A percentile compares a stretch with the other conserved stretches of the same genome.
phyloP scores from a whole-genome alignment of 2,113 vertebrate species.

The Cryptotis parvus region DNA sequence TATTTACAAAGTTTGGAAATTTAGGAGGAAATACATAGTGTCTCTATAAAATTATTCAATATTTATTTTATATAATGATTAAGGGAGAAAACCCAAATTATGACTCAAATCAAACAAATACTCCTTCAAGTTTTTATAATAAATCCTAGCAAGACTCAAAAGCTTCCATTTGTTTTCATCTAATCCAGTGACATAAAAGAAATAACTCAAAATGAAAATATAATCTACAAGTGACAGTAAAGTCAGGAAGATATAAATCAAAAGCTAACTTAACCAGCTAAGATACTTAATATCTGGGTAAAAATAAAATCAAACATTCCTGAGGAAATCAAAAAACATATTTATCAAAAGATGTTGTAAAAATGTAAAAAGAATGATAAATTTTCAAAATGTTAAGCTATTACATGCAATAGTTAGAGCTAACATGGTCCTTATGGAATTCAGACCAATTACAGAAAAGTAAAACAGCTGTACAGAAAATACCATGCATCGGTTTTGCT shows the following conservation, averaged over 20 bases:
- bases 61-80: not conserved
- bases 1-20: not conserved
- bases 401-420: not conserved
- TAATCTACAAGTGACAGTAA: not conserved
- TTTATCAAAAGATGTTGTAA: not conserved
- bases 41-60: slow-evolving; percentile 1
- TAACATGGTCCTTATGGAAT: slow-evolving; percentile 15
- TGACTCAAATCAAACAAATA: not conserved
- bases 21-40: not conserved
- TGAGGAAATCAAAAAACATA: slow-evolving; percentile 5
- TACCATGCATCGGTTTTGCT: not conserved
- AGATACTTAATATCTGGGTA: not conserved
- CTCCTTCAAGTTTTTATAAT: slow-evolving; percentile 3
- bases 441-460: not conserved
- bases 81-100: not conserved
- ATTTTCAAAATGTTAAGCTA: not conserved
- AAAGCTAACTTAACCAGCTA: not conserved
- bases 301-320: slow-evolving; percentile 40
- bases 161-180: slow-evolving; percentile 36
- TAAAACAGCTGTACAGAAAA: not conserved
- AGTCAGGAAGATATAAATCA: slow-evolving; percentile 13
- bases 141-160: not conserved
- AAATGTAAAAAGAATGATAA: slow-evolving; percentile 25
- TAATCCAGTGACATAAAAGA: slow-evolving; percentile 6
- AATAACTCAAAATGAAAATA: slow-evolving; percentile 24